A percentile compares a stretch with the other conserved stretches of the same genome.
Conservation (phyloP, 2,113 vertebrate species). For the Channa maculata region DNA sequence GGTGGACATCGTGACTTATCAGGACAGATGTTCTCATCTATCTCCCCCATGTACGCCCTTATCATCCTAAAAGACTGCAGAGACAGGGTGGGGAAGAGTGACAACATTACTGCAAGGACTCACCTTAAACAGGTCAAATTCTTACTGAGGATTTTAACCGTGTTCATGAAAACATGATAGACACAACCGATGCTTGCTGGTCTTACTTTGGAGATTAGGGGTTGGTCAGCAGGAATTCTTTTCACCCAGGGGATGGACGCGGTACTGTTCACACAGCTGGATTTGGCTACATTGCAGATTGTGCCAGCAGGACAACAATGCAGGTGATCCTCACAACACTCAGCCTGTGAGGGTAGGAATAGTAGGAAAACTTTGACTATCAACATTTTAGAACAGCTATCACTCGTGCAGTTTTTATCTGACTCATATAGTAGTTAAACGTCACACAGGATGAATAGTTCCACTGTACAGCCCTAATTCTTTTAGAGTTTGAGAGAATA, state of each 20-base stretch:
- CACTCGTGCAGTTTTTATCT: conserved; percentile 35
- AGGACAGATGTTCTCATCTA: conserved; percentile 74
- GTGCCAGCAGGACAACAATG: conserved; percentile 80
- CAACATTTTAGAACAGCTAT: conserved; percentile 57
- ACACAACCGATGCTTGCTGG: background rate
- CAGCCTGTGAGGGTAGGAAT: conserved; percentile 68
- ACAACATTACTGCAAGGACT: background rate
- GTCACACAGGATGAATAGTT: conserved; percentile 15
- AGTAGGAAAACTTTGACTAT: conserved; percentile 67
- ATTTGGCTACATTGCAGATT: conserved; percentile 48
- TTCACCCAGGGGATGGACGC: conserved; percentile 62
- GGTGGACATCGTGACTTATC: conserved; percentile 75
- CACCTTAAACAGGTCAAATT: background rate
- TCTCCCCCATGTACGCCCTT: conserved; percentile 51
- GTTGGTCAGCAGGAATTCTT: conserved; percentile 33
- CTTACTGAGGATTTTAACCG: background rate
- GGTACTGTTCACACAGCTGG: conserved; percentile 69
- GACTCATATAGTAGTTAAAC: conserved; percentile 40
- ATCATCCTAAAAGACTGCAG: conserved; percentile 81
- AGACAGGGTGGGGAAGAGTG: background rate
- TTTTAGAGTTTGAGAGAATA: conserved; percentile 8
- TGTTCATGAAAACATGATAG: background rate
- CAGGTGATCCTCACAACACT: conserved; percentile 81
- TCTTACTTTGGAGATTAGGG: conserved; percentile 67
- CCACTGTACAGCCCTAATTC: conserved; percentile 11